Base-by-base conservation (phyloP, 2,797 vertebrate genomes). In the Pterois miles region DNA sequence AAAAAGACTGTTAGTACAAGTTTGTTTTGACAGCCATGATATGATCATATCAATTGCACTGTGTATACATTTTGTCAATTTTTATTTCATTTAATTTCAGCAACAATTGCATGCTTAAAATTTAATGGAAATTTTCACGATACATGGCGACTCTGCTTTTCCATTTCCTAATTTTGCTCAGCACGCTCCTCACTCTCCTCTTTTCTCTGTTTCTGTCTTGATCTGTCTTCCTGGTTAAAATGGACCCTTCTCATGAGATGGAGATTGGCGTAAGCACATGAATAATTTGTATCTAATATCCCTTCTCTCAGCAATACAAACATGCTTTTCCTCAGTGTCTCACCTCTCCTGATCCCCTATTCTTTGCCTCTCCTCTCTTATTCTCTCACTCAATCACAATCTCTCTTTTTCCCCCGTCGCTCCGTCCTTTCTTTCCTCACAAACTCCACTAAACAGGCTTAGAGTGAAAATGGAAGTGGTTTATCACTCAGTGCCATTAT, bases 211-310 rank as follows among this genome's bases (percentile, higher is more conserved):
- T 53, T 68, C 64, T 34, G 36, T 63, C 70, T 74, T 58, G 27
- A 56, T 62, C 76, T 85, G 76, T 89, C 83, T 89, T 87, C 27
- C 18, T 82, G 75, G 81, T 80, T 88, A 81, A 89, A 85, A 86
- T 50, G 76, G 48, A 78, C 48, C 25, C 81, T 77, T 68, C 85
- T 90, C 72, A 16, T 74, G 84, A 88, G 89, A 88, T 20, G 74
- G 18, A 58, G 31, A 82, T 68, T 50, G 77, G 85, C 76, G 68
- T 81, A 80, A 86, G 82, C 85, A 5, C 90, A 93, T 92, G 84
- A 93, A 93, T 93, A 92, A 93, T 93, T 93, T 93, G 82, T 92
- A 82, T 87, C 78, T 92, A 89, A 91, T 92, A 92, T 90, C 88
- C 77, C 63, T 34, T 82, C 79, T 89, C 79, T 85, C 87, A 85